Base-by-base conservation (phyloP, 2,888 invertebrate genomes). In the Altica lythri region DNA sequence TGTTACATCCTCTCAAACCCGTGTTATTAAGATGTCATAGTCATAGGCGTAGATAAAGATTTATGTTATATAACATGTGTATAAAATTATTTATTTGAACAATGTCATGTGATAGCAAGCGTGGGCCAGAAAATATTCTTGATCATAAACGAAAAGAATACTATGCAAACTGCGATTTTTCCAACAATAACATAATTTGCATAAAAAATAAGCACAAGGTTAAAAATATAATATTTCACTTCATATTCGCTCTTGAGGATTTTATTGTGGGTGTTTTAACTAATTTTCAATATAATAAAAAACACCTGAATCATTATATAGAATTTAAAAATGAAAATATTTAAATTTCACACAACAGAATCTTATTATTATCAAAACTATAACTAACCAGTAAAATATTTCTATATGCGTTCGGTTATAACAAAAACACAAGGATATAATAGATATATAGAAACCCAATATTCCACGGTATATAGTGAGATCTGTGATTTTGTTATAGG, bases 171-270 rank as follows among this genome's bases (percentile, higher is more conserved):
- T 10, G 10, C 43, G 10, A 43, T 43, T 17, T 53, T 53, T 53
- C 46, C 44, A 46, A 32, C 42, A 30, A 42, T 18, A 46, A 30
- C 19, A 17, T 12, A 8, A 54, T 59, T 57, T 32, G 46, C 55
- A 55, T 60, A 52, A 60, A 43, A 55, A 60, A 57, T 37, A 52
- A 42, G 57, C 46, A 55, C 60, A 60, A 60, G 60, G 60, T 55
- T 57, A 54, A 14, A 35, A 52, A 45, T 38, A 32, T 60, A 16
- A 59, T 47, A 50, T 51, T 53, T 58, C 40, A 55, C 44, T 8
- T n/a, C n/a, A 27, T 27, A 2, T 27, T 9, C n/a, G 27, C 2
- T 27, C n/a, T 10, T 27, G 4, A n/a, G 9, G 27, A 30, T 30
- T 30, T 2, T 27, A 3, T 30, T 30, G 30, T 30, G 13, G 30